A percentile compares a stretch with the other conserved stretches of the same genome.
Conservation (phyloP, 2,797 vertebrate species). For the Jordanella pulchra region DNA sequence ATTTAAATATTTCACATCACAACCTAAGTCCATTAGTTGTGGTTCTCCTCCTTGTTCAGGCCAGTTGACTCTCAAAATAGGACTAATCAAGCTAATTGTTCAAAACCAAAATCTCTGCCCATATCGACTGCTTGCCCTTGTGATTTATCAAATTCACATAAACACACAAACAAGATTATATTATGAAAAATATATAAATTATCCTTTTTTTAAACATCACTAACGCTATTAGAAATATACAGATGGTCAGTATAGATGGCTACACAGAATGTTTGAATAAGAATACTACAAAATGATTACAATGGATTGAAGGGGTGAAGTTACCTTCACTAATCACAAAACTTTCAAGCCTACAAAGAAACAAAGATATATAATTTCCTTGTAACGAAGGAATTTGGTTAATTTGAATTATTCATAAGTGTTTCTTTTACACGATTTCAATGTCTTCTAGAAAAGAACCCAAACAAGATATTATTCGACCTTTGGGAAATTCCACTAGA, state of each 20-base stretch:
- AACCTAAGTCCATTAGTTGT: background rate
- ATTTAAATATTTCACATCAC: background rate
- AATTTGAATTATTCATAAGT: background rate
- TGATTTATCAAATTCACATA: background rate
- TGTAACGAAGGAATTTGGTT: constrained; percentile 4
- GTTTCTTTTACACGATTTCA: background rate
- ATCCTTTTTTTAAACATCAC: background rate
- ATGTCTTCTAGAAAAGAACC: constrained; percentile 4
- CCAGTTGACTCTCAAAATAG: background rate
- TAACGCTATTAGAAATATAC: background rate
- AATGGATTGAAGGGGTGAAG: too few relatives aligned
- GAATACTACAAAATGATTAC: too few relatives aligned
- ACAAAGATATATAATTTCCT: constrained; percentile 12
- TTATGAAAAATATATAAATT: background rate
- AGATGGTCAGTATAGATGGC: background rate
- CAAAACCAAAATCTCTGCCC: background rate
- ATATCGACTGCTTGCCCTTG: background rate
- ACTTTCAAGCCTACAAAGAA: constrained; percentile 2
- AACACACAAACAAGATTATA: background rate
- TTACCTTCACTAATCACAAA: background rate
- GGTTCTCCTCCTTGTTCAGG: too few relatives aligned
- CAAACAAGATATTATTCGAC: background rate
- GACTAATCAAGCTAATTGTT: background rate
- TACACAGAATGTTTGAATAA: background rate
- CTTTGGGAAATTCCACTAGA: constrained; percentile 34